Evolutionary conservation across 2,888 invertebrate species (phyloP).

Genomic region (Aporophyla lueneburgensis): DNA sequence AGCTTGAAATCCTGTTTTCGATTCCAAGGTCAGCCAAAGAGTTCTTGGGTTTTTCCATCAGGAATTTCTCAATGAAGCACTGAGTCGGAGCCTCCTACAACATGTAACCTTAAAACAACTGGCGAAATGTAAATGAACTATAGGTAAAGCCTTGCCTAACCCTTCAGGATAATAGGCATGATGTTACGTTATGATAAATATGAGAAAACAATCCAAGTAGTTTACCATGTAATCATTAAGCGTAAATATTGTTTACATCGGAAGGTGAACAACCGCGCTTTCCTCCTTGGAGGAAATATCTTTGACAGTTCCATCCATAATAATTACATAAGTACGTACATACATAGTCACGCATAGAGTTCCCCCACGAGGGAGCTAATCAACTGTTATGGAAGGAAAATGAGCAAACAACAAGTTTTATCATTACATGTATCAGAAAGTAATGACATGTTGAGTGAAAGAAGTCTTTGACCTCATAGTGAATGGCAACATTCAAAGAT

Average conservation of each 20-base stretch:
- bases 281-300: neutral
- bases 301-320: constrained; percentile 38
- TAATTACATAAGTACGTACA: constrained; percentile 42
- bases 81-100: too few relatives aligned
- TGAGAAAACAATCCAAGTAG: neutral
- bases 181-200: neutral
- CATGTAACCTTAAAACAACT: neutral
- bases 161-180: too few relatives aligned
- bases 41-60: too few relatives aligned
- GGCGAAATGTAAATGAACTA: too few relatives aligned
- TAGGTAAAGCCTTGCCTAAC: too few relatives aligned
- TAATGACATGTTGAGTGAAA: constrained; percentile 7
- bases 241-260: constrained; percentile 2
- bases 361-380: constrained; percentile 34
- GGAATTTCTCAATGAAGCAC: neutral
- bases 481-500: constrained; percentile 8
- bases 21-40: neutral
- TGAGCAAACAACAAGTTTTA: constrained; percentile 46
- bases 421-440: constrained; percentile 14
- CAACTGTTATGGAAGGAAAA: constrained; percentile 52
- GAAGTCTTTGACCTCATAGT: constrained; percentile 44
- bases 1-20: neutral
- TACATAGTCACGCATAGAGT: neutral
- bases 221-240: neutral
- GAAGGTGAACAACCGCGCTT: constrained; percentile 46